Evolutionary conservation across 2,888 invertebrate genomes (phyloP).

Genomic region (Pseudolycoriella hygida): DNA sequence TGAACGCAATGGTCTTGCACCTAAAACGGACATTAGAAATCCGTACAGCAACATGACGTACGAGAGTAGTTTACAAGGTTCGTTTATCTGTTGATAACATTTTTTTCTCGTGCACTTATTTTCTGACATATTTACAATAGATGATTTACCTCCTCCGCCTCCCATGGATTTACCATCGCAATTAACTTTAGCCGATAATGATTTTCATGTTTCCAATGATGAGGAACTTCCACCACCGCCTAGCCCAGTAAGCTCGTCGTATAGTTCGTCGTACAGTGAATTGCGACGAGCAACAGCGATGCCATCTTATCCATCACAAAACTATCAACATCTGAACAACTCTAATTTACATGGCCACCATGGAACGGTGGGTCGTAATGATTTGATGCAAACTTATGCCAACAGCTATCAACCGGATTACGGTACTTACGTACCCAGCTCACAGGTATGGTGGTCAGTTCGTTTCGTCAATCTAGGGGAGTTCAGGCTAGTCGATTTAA

Average conservation of each 20-base stretch:
- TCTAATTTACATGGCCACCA: background rate
- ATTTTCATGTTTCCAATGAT: slow-evolving; percentile 13
- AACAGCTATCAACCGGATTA: slow-evolving; percentile 34
- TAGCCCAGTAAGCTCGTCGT: slow-evolving; percentile 74
- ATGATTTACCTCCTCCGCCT: slow-evolving; percentile 4
- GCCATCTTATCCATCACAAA: slow-evolving; percentile 14
- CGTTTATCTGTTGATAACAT: background rate
- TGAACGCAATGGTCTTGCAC: background rate
- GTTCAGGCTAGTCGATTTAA: no score
- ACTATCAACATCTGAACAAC: background rate
- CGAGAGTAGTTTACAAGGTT: background rate
- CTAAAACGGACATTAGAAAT: background rate
- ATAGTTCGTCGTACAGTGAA: slow-evolving; percentile 46
- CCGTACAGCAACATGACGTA: background rate
- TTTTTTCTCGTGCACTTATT: background rate
- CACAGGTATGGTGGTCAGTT: no score
- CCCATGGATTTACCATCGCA: background rate
- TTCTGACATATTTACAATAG: background rate
- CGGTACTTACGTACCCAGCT: slow-evolving; percentile 30
- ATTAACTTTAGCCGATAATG: background rate
- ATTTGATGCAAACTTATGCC: slow-evolving; percentile 14
- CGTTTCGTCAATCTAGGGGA: no score
- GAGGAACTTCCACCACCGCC: slow-evolving; percentile 68
- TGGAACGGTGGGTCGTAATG: background rate
- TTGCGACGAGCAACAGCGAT: slow-evolving; percentile 52